A percentile compares a stretch with the other conserved stretches of the same genome.
Evolutionary conservation across 2,888 invertebrate genomes (phyloP).

Genomic region (Nomada ruficornis): DNA sequence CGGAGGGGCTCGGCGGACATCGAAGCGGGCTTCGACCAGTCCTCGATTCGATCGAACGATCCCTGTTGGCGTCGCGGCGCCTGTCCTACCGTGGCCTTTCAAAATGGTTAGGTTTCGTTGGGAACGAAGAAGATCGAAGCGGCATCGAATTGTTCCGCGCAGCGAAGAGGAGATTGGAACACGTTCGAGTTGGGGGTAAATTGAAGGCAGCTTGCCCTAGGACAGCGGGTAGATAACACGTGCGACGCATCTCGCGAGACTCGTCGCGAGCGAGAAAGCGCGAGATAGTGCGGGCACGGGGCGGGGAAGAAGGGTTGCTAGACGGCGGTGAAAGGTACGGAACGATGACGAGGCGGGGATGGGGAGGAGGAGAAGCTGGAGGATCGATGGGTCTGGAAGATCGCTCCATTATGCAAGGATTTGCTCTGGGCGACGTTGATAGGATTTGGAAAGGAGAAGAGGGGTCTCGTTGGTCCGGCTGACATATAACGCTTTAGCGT

Average conservation of each 20-base stretch:
- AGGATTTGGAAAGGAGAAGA: conserved; percentile 57
- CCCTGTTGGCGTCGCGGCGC: background rate
- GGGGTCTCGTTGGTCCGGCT: conserved; percentile 38
- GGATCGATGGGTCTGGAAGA: conserved; percentile 64
- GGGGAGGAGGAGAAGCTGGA: conserved; percentile 18
- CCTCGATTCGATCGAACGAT: background rate
- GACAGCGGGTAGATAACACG: too few species aligned
- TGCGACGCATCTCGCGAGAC: conserved; percentile 5
- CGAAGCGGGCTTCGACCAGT: background rate
- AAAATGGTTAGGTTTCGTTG: background rate
- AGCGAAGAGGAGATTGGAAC: conserved; percentile 6
- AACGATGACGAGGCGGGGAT: background rate
- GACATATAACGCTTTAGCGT: conserved; percentile 36
- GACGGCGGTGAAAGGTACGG: background rate
- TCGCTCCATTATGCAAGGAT: conserved; percentile 72
- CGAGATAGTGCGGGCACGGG: background rate
- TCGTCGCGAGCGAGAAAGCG: background rate
- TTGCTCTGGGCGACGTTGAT: conserved; percentile 68
- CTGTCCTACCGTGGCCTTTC: background rate
- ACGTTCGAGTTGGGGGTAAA: conserved; percentile 39
- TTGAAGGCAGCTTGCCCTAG: conserved; percentile 47
- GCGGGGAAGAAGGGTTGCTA: background rate
- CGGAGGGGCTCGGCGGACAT: conserved; percentile 8
- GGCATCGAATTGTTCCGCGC: background rate
- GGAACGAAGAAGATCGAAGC: background rate